phyloP scores from a whole-genome alignment of 2,113 vertebrate species.

The Puma concolor region DNA sequence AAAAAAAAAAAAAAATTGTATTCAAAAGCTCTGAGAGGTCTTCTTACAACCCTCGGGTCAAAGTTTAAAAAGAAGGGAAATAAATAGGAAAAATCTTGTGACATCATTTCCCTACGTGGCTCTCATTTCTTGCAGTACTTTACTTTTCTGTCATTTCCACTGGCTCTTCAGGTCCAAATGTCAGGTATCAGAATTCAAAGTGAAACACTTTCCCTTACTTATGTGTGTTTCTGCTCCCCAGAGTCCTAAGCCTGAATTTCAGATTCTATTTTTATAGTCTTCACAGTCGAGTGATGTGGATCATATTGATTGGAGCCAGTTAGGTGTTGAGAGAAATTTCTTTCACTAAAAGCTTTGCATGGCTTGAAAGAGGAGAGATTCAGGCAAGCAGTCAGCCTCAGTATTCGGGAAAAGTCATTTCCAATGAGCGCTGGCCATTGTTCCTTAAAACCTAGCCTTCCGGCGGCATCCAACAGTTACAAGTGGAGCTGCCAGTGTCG shows the following conservation, averaged over 20 bases:
- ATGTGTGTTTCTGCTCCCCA: slow-evolving; percentile 45
- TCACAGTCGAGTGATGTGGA: slow-evolving; percentile 45
- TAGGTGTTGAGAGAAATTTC: slow-evolving; percentile 53
- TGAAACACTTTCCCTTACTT: slow-evolving; percentile 45
- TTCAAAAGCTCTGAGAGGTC: not conserved
- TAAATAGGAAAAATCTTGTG: slow-evolving; percentile 17
- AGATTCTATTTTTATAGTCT: slow-evolving; percentile 68
- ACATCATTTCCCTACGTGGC: not conserved
- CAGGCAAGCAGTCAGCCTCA: not conserved
- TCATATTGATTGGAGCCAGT: slow-evolving; percentile 61
- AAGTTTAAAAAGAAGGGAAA: slow-evolving; percentile 43
- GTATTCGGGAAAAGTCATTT: not conserved
- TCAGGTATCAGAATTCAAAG: slow-evolving; percentile 65
- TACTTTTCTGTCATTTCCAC: slow-evolving; percentile 33
- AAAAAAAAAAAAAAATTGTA: not conserved
- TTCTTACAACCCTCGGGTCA: not conserved
- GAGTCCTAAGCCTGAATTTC: slow-evolving; percentile 56
- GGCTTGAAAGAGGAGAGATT: not conserved
- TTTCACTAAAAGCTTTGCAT: slow-evolving; percentile 43
- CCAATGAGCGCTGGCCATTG: accelerated
- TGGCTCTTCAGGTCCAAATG: slow-evolving; percentile 57
- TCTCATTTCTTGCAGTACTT: not conserved
- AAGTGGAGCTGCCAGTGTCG: accelerated
- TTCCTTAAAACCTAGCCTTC: not conserved
- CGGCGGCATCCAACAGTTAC: accelerated